phyloP scores from a whole-genome alignment of 2,888 invertebrate genomes.

The Pimpla rufipes region DNA sequence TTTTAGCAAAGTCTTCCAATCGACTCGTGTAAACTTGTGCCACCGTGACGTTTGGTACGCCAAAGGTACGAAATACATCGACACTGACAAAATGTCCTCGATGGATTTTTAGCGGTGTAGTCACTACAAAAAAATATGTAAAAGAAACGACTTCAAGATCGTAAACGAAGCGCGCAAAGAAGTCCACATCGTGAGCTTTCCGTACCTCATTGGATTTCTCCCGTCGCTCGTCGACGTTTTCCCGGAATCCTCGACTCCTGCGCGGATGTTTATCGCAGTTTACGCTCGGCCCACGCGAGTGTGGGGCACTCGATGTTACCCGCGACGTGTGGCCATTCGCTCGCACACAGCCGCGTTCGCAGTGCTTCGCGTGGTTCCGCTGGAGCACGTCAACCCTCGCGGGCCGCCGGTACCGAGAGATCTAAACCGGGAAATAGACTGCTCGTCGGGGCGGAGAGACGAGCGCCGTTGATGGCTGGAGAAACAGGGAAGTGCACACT shows the following conservation, averaged over 20 bases:
- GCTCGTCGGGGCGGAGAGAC: background rate
- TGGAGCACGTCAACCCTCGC: background rate
- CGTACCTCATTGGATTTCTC: background rate
- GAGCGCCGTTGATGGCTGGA: background rate
- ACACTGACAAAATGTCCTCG: too few species aligned
- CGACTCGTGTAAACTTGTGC: too few species aligned
- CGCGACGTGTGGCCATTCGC: background rate
- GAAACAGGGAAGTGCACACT: constrained; percentile 22
- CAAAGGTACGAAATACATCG: too few species aligned
- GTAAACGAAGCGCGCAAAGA: background rate
- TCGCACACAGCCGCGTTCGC: background rate
- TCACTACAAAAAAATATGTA: too few species aligned
- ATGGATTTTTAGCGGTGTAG: too few species aligned
- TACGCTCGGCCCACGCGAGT: background rate
- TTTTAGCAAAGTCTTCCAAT: too few species aligned
- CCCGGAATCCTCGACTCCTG: background rate
- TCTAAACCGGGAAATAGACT: constrained; percentile 13
- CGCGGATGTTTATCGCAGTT: background rate
- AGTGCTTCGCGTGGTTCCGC: background rate
- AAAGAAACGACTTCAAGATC: too few species aligned
- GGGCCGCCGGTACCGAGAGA: background rate
- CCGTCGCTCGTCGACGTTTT: background rate
- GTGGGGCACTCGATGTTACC: background rate
- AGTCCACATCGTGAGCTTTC: background rate
- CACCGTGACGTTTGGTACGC: too few species aligned